A percentile compares a stretch with the other conserved stretches of the same genome.
Conservation (phyloP, 1,140 invertebrate genomes). For the Antheraea mylitta region DNA sequence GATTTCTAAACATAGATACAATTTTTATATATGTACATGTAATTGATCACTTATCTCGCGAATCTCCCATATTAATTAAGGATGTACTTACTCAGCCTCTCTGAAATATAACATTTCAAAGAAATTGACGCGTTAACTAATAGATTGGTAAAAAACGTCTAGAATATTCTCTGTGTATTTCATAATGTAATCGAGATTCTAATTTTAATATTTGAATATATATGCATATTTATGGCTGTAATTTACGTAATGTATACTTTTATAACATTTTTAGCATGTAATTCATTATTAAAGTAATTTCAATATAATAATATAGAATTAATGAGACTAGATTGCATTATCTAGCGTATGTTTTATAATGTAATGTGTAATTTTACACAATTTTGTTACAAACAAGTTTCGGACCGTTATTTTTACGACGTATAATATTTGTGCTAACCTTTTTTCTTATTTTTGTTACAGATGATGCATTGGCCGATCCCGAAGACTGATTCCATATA, state of each 20-base stretch:
- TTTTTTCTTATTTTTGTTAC: constrained; percentile 48
- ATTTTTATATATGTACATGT: no score
- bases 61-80: no score
- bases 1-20: no score
- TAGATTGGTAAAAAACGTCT: no score
- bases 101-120: no score
- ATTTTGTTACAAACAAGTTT: constrained; percentile 28
- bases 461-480: constrained; percentile 56
- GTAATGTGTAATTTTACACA: constrained; percentile 31
- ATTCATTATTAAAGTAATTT: constrained; percentile 52
- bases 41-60: no score
- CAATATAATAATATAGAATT: constrained; percentile 49
- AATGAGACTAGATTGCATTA: constrained; percentile 42
- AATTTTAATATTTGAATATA: background rate
- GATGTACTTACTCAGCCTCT: no score
- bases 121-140: no score
- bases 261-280: constrained; percentile 23
- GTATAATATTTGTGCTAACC: constrained; percentile 11
- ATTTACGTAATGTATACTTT: background rate
- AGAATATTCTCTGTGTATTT: no score
- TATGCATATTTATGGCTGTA: background rate
- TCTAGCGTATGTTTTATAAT: constrained; percentile 24
- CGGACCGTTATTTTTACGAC: constrained; percentile 22
- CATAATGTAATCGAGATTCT: background rate
- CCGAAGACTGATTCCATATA: constrained; percentile 64